Evolutionary conservation across 1,140 invertebrate species (phyloP).

Genomic region (Platyura marginata): DNA sequence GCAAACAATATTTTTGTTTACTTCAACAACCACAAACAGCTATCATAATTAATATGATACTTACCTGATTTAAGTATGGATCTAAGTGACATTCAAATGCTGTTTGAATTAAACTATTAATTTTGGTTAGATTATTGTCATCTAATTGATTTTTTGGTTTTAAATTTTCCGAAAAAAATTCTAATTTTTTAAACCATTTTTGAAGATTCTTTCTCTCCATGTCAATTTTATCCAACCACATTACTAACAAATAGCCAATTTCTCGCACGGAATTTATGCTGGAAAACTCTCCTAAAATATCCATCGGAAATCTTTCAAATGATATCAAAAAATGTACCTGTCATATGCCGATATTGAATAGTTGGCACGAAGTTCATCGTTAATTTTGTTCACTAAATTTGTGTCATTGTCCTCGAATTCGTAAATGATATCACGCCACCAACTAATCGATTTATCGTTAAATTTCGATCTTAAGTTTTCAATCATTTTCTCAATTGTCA

Average conservation of each 20-base stretch:
- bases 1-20: background rate
- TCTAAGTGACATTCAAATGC: constrained; percentile 50
- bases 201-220: constrained; percentile 20
- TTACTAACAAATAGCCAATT: constrained; percentile 25
- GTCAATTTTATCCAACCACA: constrained; percentile 25
- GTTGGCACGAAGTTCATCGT: too few species aligned
- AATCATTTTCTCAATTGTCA: too few species aligned
- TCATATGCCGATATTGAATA: too few species aligned
- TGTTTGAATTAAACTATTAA: constrained; percentile 26
- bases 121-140: background rate
- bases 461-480: too few species aligned
- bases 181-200: constrained; percentile 19
- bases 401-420: too few species aligned
- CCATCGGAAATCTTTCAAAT: too few species aligned
- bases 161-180: constrained; percentile 5
- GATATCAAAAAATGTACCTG: too few species aligned
- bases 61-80: background rate
- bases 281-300: too few species aligned
- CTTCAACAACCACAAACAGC: background rate
- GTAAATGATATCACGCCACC: too few species aligned
- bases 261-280: constrained; percentile 17
- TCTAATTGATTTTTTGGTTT: constrained; percentile 9
- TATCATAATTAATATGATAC: background rate
- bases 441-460: too few species aligned
- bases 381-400: too few species aligned